Evolutionary conservation across 2,888 invertebrate genomes (phyloP), one percentile per base, ranked within the genome.

Genomic region (Gordius sp.): DNA sequence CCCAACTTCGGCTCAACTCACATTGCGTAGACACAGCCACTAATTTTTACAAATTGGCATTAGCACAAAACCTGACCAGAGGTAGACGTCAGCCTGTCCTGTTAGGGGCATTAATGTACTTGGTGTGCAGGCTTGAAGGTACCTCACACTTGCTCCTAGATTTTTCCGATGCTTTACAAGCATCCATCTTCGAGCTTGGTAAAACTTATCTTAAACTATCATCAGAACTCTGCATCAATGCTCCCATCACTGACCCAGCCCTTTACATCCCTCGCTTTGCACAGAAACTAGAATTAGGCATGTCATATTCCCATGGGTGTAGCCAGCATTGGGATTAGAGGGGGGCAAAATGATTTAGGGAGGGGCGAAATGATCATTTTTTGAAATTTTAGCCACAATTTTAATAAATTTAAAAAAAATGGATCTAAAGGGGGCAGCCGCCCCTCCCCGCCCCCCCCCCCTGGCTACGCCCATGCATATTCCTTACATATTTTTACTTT

Each of bases 91-190:
- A 82, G 61, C 77, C 79, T 16, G 82, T 85, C 65, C 85, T 93
- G 56, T 80, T 87, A 66, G 91, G 91, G 28, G 89, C 93, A 26
- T 97, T 93, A 69, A 80, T 97, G 1, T 97, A 97, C 67, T 81
- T 97, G 67, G 89, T 89, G 0, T 93, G 93, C 65, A 76, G 93
- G 61, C 81, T 82, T 1, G 87, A 91, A 70, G 82, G 82, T 63
- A 47, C 89, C 59, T 79, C 85, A 62, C 89, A 89, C 77, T 76
- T 93, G 68, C 74, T 93, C 57, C 82, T 97, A 65, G 93, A 97
- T 68, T 86, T 93, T 61, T 89, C 89, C 71, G 93, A 93, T 73
- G 80, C 86, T n/a, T 76, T 87, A 28, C 81, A 89, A 74, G 84
- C 89, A 63, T 87, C 87, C 72, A 87, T 93, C 58, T 91, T 85